Percentiles rank a stretch among this genome's conserved stretches.
These are phyloP conservation scores for Euspilapteryx auroguttella DNA, from an alignment of 2,888 invertebrate genomes.

Conservation along the genomic window DNA sequence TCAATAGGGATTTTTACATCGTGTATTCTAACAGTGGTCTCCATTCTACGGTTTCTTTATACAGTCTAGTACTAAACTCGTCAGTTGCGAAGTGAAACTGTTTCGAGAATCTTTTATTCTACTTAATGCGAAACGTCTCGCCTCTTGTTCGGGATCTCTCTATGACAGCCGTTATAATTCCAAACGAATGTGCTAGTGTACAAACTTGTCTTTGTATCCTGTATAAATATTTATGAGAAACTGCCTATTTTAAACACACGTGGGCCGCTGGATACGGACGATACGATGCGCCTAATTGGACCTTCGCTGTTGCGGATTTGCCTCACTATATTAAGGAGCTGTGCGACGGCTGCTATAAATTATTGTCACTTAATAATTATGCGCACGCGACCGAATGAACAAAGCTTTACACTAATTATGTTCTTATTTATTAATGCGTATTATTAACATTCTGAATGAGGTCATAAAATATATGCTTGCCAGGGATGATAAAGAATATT, in stretches of 20 bases:
- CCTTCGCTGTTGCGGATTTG: slow-evolving; percentile 43
- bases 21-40: slow-evolving; percentile 28
- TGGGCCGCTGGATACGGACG: slow-evolving; percentile 53
- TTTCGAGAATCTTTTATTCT: slow-evolving; percentile 44
- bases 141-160: slow-evolving; percentile 50
- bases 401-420: too few relatives aligned
- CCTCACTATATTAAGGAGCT: slow-evolving; percentile 27
- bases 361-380: slow-evolving; percentile 15
- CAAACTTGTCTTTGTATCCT: slow-evolving; percentile 47
- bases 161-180: slow-evolving; percentile 58
- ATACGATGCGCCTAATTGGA: slow-evolving; percentile 47
- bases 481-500: too few relatives aligned
- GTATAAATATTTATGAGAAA: slow-evolving; percentile 57
- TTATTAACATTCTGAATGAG: too few relatives aligned
- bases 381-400: slow-evolving; percentile 14
- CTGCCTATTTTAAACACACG: slow-evolving; percentile 49
- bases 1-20: too few relatives aligned
- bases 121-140: slow-evolving; percentile 48
- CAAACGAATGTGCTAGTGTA: slow-evolving; percentile 48
- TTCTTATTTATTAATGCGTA: too few relatives aligned
- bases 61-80: too few relatives aligned
- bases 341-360: slow-evolving; percentile 8
- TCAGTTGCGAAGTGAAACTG: slow-evolving; percentile 47
- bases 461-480: too few relatives aligned
- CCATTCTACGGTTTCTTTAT: slow-evolving; percentile 36